Conservation (phyloP, 2,797 vertebrate species). For the Echiichthys vipera region DNA sequence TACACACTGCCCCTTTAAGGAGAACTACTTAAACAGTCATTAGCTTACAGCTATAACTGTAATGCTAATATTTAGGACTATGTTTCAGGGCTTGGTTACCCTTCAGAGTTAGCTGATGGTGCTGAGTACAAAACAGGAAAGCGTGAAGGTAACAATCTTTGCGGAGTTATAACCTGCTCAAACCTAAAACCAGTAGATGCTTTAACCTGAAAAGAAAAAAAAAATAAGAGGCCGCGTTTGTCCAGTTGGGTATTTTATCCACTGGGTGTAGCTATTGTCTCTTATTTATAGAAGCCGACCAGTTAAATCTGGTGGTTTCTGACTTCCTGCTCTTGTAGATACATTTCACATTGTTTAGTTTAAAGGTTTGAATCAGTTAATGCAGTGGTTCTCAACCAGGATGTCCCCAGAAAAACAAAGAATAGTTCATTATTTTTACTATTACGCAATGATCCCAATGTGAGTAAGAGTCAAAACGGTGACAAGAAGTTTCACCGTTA, state of each 20-base stretch:
- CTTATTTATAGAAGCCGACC: constrained; percentile 50
- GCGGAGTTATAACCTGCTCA: constrained; percentile 22
- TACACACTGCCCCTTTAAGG: no score
- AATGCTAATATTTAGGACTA: constrained; percentile 72
- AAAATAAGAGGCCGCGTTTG: constrained; percentile 38
- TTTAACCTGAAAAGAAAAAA: constrained; percentile 29
- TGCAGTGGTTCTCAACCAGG: no score
- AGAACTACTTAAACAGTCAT: neutral
- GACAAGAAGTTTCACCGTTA: no score
- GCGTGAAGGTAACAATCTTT: constrained; percentile 72
- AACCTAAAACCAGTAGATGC: constrained; percentile 40
- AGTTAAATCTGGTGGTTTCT: constrained; percentile 44
- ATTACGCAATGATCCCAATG: no score
- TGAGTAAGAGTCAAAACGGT: no score
- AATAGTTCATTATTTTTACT: no score
- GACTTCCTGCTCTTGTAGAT: constrained; percentile 39
- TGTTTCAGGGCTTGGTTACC: constrained; percentile 80
- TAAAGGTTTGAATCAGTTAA: neutral
- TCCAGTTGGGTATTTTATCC: constrained; percentile 32
- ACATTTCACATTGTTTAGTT: constrained; percentile 31
- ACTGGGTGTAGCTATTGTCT: constrained; percentile 69
- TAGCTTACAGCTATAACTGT: constrained; percentile 30
- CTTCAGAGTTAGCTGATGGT: constrained; percentile 76
- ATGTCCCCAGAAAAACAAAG: no score
- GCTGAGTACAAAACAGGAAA: constrained; percentile 78